Evolutionary conservation across 2,113 vertebrate genomes (phyloP).

Genomic region (Bufo gargarizans): DNA sequence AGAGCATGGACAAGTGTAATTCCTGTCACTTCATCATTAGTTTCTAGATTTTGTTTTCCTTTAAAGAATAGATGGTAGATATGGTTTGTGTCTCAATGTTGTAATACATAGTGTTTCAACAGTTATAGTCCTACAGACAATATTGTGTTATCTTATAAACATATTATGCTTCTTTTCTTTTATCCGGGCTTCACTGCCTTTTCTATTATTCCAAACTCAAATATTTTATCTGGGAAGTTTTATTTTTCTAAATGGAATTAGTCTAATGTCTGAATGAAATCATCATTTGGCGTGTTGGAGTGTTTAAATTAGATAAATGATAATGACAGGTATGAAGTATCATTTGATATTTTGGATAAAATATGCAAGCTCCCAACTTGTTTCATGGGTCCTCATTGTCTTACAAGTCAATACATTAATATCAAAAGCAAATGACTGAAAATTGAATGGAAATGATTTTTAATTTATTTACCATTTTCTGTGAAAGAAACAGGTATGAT

Average conservation of each 20-base stretch:
- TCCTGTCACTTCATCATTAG: too few species aligned
- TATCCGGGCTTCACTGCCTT: background rate
- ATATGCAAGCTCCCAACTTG: background rate
- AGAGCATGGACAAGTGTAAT: too few species aligned
- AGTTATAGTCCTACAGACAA: background rate
- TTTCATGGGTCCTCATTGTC: too few species aligned
- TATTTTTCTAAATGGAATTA: background rate
- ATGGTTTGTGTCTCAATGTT: background rate
- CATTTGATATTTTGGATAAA: background rate
- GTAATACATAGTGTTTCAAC: background rate
- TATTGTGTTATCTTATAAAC: background rate
- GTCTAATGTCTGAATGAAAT: background rate
- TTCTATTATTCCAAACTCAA: background rate
- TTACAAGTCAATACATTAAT: too few species aligned
- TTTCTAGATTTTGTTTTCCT: too few species aligned
- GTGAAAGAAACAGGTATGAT: too few species aligned
- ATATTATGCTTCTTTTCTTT: background rate
- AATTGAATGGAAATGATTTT: too few species aligned
- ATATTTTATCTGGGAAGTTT: background rate
- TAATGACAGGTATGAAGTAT: background rate
- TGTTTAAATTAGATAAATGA: slow-evolving; percentile 27
- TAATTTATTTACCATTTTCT: too few species aligned
- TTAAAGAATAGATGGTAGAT: too few species aligned
- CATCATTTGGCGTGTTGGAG: background rate
- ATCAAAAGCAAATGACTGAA: too few species aligned